Evolutionary conservation across 2,888 invertebrate genomes (phyloP).

Genomic region (Tetragnatha montana): DNA sequence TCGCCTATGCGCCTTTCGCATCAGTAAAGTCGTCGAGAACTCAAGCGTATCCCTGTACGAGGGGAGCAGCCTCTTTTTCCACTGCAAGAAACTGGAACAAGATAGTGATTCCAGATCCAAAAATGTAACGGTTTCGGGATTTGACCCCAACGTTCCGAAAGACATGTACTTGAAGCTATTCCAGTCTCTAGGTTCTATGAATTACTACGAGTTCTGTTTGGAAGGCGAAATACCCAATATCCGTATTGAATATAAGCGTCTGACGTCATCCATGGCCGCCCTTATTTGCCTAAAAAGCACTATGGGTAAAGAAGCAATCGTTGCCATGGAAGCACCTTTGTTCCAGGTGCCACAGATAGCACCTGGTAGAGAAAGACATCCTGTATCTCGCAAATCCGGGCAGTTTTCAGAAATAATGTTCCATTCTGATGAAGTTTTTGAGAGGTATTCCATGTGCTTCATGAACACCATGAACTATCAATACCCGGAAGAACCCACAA

Average conservation of each 20-base stretch:
- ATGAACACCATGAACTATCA: conserved; percentile 11
- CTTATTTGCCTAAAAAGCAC: conserved; percentile 13
- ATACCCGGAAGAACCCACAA: not conserved
- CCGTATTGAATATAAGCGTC: conserved; percentile 33
- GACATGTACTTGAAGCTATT: conserved; percentile 34
- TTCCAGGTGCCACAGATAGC: conserved; percentile 18
- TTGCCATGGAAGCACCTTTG: conserved; percentile 12
- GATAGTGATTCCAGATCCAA: conserved; percentile 21
- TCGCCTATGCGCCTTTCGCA: not conserved
- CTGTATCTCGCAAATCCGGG: not conserved
- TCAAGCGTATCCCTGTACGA: conserved; percentile 33
- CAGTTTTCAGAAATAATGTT: not conserved
- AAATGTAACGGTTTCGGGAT: conserved; percentile 22
- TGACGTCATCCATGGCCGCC: conserved; percentile 26
- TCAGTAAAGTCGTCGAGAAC: not conserved
- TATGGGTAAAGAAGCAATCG: conserved; percentile 5
- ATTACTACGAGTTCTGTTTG: conserved; percentile 33
- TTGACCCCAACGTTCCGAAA: conserved; percentile 11
- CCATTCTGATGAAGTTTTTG: not conserved
- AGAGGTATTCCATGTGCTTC: conserved; percentile 11
- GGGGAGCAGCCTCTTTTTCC: conserved; percentile 17
- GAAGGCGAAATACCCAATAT: conserved; percentile 34
- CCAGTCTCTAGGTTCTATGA: conserved; percentile 22
- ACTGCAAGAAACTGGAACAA: conserved; percentile 7
- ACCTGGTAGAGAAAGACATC: not conserved